Percentiles rank a stretch among this genome's conserved stretches.
Evolutionary conservation across 2,888 invertebrate species (phyloP).

Genomic region (Tillus elongatus): DNA sequence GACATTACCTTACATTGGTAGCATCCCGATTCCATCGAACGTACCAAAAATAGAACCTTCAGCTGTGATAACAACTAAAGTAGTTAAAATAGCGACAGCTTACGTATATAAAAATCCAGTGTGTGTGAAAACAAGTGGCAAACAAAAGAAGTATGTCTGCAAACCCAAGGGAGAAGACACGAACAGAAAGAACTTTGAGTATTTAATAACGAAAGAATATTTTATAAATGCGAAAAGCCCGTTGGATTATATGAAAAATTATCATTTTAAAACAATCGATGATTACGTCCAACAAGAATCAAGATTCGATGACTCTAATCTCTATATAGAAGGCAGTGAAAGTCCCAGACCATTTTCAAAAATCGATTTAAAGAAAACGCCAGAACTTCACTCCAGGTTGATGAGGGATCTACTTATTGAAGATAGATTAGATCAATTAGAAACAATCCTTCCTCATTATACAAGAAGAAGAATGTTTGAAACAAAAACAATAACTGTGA

Average conservation of each 20-base stretch:
- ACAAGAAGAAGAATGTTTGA: slow-evolving; percentile 34
- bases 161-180: slow-evolving; percentile 20
- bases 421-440: slow-evolving; percentile 37
- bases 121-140: slow-evolving; percentile 35
- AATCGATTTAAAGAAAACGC: slow-evolving; percentile 24
- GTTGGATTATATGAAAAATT: neutral
- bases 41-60: slow-evolving; percentile 30
- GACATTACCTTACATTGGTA: slow-evolving; percentile 29
- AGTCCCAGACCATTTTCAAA: slow-evolving; percentile 15
- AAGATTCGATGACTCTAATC: slow-evolving; percentile 11
- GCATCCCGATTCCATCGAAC: slow-evolving; percentile 15
- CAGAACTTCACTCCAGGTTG: slow-evolving; percentile 23
- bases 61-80: slow-evolving; percentile 35
- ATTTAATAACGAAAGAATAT: slow-evolving; percentile 35
- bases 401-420: slow-evolving; percentile 36
- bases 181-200: slow-evolving; percentile 24
- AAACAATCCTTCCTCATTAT: slow-evolving; percentile 37
- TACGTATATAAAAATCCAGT: slow-evolving; percentile 37
- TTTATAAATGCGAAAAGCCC: slow-evolving; percentile 24
- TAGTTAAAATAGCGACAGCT: slow-evolving; percentile 35
- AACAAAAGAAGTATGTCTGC: slow-evolving; percentile 22
- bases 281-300: neutral
- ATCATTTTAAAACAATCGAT: too few relatives aligned
- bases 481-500: slow-evolving; percentile 38
- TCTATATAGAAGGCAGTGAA: slow-evolving; percentile 27